A percentile compares a stretch with the other conserved stretches of the same genome.
Conservation (phyloP, 2,113 vertebrate genomes). For the Hydrochoerus hydrochaeris region DNA sequence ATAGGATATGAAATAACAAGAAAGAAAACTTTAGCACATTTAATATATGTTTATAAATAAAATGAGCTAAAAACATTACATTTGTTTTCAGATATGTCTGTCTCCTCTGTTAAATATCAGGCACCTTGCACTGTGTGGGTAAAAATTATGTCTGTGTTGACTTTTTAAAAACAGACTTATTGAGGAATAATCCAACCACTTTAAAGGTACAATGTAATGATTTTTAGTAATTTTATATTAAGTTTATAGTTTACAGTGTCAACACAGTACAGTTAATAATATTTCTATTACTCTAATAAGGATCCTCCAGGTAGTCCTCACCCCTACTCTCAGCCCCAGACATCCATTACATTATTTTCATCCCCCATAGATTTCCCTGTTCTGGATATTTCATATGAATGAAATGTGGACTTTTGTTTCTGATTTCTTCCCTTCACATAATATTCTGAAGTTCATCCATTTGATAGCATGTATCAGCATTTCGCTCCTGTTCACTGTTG, state of each 20-base stretch:
- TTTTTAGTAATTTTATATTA: constrained; percentile 6
- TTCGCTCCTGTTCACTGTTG: neutral
- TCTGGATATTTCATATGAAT: neutral
- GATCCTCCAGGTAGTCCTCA: neutral
- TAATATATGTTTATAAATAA: neutral
- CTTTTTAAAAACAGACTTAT: neutral
- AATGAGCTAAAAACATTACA: constrained; percentile 39
- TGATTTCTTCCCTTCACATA: constrained; percentile 19
- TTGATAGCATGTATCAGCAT: neutral
- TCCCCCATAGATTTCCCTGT: neutral
- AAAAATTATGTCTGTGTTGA: neutral
- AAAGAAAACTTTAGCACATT: neutral
- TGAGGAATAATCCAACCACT: constrained; percentile 41
- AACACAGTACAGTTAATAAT: neutral
- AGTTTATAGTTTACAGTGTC: neutral
- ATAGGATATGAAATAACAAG: neutral
- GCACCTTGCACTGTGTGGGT: neutral
- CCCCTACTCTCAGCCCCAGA: neutral
- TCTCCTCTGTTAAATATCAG: constrained; percentile 36
- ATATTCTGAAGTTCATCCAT: neutral
- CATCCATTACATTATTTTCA: constrained; percentile 22
- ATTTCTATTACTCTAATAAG: neutral
- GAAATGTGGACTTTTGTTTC: neutral
- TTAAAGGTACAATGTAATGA: neutral
- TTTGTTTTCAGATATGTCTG: neutral